phyloP scores from a whole-genome alignment of 2,797 vertebrate genomes.

The Gorsachius magnificus region DNA sequence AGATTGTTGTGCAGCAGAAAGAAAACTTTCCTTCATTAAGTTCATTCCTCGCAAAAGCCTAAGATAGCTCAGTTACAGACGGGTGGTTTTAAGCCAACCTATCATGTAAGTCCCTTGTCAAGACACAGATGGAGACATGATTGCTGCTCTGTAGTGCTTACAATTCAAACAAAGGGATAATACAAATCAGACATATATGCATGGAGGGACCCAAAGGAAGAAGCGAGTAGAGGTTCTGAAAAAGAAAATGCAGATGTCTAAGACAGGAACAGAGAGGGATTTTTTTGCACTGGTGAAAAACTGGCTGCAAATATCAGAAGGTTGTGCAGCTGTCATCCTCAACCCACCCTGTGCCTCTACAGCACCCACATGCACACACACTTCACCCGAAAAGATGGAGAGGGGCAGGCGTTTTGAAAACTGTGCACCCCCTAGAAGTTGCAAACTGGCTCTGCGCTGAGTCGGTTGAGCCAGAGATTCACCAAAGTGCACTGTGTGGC shows the following conservation, averaged over 20 bases:
- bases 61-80: neutral
- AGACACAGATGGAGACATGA: constrained; percentile 11
- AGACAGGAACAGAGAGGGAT: neutral
- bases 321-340: neutral
- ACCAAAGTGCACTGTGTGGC: neutral
- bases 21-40: neutral
- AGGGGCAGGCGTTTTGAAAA: neutral
- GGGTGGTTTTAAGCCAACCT: constrained; percentile 1
- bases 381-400: neutral
- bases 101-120: neutral
- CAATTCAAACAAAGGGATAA: constrained; percentile 8
- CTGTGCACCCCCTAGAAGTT: neutral
- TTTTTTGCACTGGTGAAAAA: neutral
- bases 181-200: constrained; percentile 7
- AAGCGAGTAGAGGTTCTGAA: neutral
- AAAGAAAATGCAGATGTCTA: neutral
- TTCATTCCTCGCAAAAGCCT: neutral
- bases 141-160: neutral
- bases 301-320: neutral
- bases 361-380: rapidly evolving
- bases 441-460: rapidly evolving
- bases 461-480: neutral
- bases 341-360: neutral
- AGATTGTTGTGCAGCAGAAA: neutral
- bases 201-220: neutral